Evolutionary conservation across 2,113 vertebrate genomes (phyloP).

Genomic region (Podiceps cristatus): DNA sequence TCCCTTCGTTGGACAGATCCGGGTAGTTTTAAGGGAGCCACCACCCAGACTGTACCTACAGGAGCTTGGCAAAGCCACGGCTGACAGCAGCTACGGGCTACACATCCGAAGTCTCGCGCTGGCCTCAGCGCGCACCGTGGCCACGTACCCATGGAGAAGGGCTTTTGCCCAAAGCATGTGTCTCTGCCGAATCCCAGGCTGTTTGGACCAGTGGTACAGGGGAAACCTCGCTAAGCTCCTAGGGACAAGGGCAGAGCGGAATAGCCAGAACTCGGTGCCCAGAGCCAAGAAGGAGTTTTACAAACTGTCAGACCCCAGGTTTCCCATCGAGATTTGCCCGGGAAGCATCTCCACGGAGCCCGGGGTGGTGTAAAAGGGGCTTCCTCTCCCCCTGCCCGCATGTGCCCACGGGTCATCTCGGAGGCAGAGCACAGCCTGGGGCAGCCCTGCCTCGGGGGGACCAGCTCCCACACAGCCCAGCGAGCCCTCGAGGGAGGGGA

Average conservation of each 20-base stretch:
- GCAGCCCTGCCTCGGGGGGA: accelerated
- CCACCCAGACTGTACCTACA: background rate
- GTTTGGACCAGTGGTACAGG: no score
- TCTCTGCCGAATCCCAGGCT: background rate
- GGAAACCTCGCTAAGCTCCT: background rate
- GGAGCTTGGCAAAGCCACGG: background rate
- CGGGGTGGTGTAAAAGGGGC: no score
- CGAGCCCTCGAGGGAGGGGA: accelerated
- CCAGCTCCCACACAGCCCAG: background rate
- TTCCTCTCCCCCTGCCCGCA: background rate
- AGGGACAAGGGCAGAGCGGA: background rate
- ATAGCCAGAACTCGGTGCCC: background rate
- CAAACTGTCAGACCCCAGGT: background rate
- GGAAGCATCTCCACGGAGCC: background rate
- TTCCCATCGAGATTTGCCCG: background rate
- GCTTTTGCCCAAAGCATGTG: background rate
- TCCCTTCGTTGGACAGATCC: background rate
- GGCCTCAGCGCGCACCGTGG: background rate
- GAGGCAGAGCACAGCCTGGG: no score
- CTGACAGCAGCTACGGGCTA: accelerated
- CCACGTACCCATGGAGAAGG: background rate
- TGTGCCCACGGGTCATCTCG: no score
- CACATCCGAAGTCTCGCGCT: background rate
- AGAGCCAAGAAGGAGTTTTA: background rate
- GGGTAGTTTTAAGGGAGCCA: background rate